These are phyloP conservation scores for Ctenodactylus gundi DNA, from an alignment of 2,113 vertebrate genomes.

Conservation along the genomic window DNA sequence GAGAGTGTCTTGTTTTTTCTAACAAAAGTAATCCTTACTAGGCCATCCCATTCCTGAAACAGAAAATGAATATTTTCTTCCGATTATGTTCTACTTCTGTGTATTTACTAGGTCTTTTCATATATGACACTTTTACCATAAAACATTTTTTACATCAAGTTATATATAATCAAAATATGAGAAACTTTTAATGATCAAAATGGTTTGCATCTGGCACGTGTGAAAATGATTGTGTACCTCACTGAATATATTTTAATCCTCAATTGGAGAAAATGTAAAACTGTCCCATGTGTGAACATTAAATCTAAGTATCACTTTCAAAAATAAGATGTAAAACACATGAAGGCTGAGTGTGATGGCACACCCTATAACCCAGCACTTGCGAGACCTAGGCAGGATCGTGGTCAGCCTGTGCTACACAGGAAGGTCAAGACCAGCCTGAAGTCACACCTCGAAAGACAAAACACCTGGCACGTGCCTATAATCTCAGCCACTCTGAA, in stretches of 20 bases:
- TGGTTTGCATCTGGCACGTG: background rate
- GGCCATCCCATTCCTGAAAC: slow-evolving; percentile 97
- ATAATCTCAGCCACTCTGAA: background rate
- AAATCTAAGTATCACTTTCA: slow-evolving; percentile 16
- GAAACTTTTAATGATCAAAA: slow-evolving; percentile 16
- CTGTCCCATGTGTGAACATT: background rate
- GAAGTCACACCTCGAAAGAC: background rate
- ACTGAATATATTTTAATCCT: background rate
- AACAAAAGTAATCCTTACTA: slow-evolving; percentile 98
- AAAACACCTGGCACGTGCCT: background rate
- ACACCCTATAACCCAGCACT: background rate
- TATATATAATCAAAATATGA: too few species aligned
- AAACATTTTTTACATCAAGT: too few species aligned
- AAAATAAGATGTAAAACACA: background rate
- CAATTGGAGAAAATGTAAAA: background rate
- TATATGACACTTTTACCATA: background rate
- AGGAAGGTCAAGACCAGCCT: background rate
- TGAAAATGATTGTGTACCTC: background rate
- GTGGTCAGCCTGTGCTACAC: background rate
- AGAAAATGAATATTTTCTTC: slow-evolving; percentile 38
- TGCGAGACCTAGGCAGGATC: background rate
- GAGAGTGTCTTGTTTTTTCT: slow-evolving; percentile 98
- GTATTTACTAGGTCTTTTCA: background rate
- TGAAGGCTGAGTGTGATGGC: background rate
- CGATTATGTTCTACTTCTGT: background rate